Base-by-base conservation (phyloP, 2,888 invertebrate genomes). In the Venustoraphidia nigricollis region DNA sequence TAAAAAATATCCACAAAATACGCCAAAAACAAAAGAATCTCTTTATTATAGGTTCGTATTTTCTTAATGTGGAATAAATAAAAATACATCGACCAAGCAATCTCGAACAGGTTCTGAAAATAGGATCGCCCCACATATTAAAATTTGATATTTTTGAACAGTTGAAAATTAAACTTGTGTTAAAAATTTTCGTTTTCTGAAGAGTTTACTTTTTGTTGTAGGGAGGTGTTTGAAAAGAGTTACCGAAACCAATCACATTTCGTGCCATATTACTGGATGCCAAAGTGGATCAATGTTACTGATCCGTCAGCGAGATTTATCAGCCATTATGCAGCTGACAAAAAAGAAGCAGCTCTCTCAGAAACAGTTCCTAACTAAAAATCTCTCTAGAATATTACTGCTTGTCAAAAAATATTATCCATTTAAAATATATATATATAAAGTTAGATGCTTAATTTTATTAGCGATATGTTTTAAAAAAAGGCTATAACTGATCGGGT, bases 231-330 rank as follows among this genome's bases (percentile, higher is more conserved):
- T 61, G 84, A 85, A 60, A 77, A 77, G 54, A 69, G 72, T 42
- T 84, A 75, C 56, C 67, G 71, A 1, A 75, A 72, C 2, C 72
- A 76, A 56, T 61, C 75, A 47, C 69, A 70, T 56, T 78, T 84
- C 50, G 73, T 76, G 41, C 84, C 84, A 0, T 81, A 82, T 57
- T 84, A 73, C 58, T 85, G 85, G 85, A 84, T 85, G 85, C 85
- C 85, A 1, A 75, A 77, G 58, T 85, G 84, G 84, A 76, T 76
- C 1, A 73, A 79, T 53, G 75, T 81, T 1, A 68, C 74, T 0
- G 85, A 85, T 65, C 85, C 85, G 10, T 84, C 83, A 1, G 85
- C 85, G 1, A 71, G 83, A 56, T 83, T 83, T 60, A 81, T 84
- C 51, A 74, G 76, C 57, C 83, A 83, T 67, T 84, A 84, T 59